Conservation (phyloP, 2,113 vertebrate species). For the Embiotoca jacksoni region DNA sequence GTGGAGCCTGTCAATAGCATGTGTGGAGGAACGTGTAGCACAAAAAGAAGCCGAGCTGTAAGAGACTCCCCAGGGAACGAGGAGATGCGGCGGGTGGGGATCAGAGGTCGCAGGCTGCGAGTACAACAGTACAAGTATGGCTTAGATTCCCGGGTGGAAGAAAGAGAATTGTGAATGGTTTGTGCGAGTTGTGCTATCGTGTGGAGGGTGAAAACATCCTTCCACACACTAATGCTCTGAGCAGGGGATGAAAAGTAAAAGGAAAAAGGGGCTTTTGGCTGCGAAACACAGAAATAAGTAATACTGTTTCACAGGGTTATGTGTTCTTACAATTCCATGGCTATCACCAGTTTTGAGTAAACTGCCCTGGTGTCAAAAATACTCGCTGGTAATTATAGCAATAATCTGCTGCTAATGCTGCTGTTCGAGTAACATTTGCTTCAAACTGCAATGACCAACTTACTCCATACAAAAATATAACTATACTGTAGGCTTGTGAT, state of each 20-base stretch:
- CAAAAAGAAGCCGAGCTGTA: conserved; percentile 24
- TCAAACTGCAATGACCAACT: too few species aligned
- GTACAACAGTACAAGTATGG: conserved; percentile 15
- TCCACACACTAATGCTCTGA: background rate
- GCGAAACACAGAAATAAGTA: background rate
- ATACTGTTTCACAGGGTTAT: background rate
- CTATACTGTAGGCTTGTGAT: too few species aligned
- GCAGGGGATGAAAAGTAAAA: background rate
- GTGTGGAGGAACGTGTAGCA: conserved; percentile 44
- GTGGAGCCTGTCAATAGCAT: conserved; percentile 64
- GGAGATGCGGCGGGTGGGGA: conserved; percentile 17
- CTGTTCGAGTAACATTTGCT: too few species aligned
- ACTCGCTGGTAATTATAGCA: too few species aligned
- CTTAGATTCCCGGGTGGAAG: conserved; percentile 13
- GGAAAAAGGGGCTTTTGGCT: background rate
- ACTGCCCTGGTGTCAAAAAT: too few species aligned
- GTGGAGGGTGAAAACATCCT: background rate
- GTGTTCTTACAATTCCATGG: background rate
- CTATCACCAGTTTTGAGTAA: background rate
- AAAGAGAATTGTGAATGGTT: conserved; percentile 4
- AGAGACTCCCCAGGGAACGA: conserved; percentile 36
- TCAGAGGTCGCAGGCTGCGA: conserved; percentile 54
- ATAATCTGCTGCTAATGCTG: too few species aligned
- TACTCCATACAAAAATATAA: too few species aligned
- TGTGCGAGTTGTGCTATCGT: conserved; percentile 23